phyloP scores from a whole-genome alignment of 2,888 invertebrate genomes.

The Nomada goodeniana region DNA sequence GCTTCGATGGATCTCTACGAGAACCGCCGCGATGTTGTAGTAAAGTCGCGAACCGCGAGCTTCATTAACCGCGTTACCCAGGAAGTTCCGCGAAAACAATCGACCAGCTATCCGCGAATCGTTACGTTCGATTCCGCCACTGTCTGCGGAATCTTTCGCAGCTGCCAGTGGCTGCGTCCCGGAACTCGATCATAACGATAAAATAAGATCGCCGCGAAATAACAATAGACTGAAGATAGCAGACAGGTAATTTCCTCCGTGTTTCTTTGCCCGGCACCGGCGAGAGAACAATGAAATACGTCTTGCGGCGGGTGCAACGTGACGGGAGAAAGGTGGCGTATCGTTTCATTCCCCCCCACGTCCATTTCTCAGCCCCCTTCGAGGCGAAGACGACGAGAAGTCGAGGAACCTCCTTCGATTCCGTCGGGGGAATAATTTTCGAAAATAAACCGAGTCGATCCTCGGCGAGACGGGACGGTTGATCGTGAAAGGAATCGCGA shows the following conservation, averaged over 20 bases:
- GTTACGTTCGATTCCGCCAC: constrained; percentile 11
- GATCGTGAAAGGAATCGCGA: constrained; percentile 44
- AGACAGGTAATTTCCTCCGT: constrained; percentile 53
- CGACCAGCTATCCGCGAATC: not conserved
- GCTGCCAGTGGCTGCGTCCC: constrained; percentile 8
- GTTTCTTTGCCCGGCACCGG: constrained; percentile 40
- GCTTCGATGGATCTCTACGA: not conserved
- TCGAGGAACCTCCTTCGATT: constrained; percentile 8
- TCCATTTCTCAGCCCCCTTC: constrained; percentile 1
- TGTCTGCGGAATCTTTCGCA: not conserved
- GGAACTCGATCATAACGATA: constrained; percentile 49
- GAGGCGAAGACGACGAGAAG: constrained; percentile 17
- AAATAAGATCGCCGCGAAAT: constrained; percentile 32
- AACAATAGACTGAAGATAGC: constrained; percentile 57
- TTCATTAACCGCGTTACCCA: not conserved
- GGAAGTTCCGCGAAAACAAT: constrained; percentile 4
- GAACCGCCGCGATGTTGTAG: not conserved
- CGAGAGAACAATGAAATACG: constrained; percentile 56
- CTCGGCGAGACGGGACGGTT: constrained; percentile 12
- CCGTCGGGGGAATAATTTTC: constrained; percentile 42
- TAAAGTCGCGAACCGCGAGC: not conserved
- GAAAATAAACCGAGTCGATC: constrained; percentile 40
- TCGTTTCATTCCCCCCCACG: not conserved
- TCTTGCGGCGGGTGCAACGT: constrained; percentile 38
- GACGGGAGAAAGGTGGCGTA: constrained; percentile 43